Evolutionary conservation across 2,888 invertebrate genomes (phyloP), one percentile per base, ranked within the genome.

Genomic region (Cephus nigrinus): DNA sequence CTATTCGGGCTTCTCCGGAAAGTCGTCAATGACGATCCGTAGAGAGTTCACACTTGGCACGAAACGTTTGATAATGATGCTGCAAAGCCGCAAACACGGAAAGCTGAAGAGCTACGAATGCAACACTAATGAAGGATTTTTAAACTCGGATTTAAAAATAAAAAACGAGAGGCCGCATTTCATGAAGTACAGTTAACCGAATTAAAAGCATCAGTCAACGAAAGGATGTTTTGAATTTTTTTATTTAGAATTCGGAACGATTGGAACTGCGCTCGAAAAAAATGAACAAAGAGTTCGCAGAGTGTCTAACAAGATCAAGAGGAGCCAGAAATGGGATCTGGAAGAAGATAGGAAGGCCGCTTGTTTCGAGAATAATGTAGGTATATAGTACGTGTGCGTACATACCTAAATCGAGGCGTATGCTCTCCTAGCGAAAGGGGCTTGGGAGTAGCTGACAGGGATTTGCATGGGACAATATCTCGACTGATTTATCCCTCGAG

Each of bases 401-500:
- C 76, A 75, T 79, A 76, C 55, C 75, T 69, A 31, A 55, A 75
- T 71, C 68, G 71, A 73, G 78, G 32, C 23, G 55, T 55, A 55
- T 55, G 55, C 15, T 55, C 2, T 23, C 9, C 55, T 23, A 23
- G 55, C 55, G 23, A 55, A 55, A 55, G 79, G 79, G 72, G 31
- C 77, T 76, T 35, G 76, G 40, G 73, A 80, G 82, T 80, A 86
- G 82, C 85, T 83, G 84, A 82, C 79, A 80, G 80, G 87, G 85
- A 89, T 89, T 89, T 89, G 84, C 89, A 86, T 86, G 85, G 84
- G 86, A 89, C 88, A 88, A 89, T 88, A 89, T 89, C 86, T 86
- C 84, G 85, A 83, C 88, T 86, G 86, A 89, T 88, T 87, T 88
- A 88, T 88, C 83, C 86, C 79, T 82, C 81, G 36, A 83, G 80